Conservation (phyloP, 2,888 invertebrate species). For the Mesoligia furuncula region DNA sequence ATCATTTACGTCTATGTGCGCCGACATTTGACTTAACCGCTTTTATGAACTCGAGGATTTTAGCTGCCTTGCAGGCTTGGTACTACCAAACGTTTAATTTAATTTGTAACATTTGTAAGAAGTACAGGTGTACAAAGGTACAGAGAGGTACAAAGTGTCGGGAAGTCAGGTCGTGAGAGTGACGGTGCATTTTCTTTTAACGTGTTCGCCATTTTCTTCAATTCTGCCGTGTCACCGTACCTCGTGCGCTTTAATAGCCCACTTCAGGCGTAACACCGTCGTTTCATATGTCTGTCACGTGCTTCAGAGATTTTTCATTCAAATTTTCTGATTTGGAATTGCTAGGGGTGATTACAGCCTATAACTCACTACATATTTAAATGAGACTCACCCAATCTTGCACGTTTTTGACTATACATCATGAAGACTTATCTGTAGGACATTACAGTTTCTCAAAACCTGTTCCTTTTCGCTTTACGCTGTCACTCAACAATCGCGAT, state of each 20-base stretch:
- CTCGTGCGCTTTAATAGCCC: slow-evolving; percentile 74
- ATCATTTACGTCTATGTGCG: slow-evolving; percentile 64
- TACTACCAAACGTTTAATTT: slow-evolving; percentile 59
- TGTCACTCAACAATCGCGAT: slow-evolving; percentile 40
- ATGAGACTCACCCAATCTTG: background rate
- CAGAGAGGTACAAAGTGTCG: slow-evolving; percentile 47
- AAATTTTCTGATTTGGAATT: slow-evolving; percentile 78
- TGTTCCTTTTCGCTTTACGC: slow-evolving; percentile 29
- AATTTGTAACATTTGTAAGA: slow-evolving; percentile 55
- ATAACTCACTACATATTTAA: slow-evolving; percentile 61
- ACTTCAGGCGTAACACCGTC: slow-evolving; percentile 68
- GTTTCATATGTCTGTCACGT: slow-evolving; percentile 81
- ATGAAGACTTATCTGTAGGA: background rate
- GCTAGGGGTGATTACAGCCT: slow-evolving; percentile 69
- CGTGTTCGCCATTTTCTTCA: slow-evolving; percentile 79
- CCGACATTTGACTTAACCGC: slow-evolving; percentile 67
- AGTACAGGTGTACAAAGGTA: slow-evolving; percentile 25
- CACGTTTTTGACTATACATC: background rate
- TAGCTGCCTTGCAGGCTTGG: slow-evolving; percentile 43
- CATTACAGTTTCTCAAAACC: slow-evolving; percentile 21
- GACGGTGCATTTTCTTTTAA: slow-evolving; percentile 77
- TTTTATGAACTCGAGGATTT: slow-evolving; percentile 65
- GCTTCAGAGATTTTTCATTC: slow-evolving; percentile 78
- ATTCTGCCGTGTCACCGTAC: slow-evolving; percentile 81
- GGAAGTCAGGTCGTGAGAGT: slow-evolving; percentile 71